These are phyloP conservation scores for Euclidia mi DNA, from an alignment of 2,888 invertebrate species.

Conservation along the genomic window DNA sequence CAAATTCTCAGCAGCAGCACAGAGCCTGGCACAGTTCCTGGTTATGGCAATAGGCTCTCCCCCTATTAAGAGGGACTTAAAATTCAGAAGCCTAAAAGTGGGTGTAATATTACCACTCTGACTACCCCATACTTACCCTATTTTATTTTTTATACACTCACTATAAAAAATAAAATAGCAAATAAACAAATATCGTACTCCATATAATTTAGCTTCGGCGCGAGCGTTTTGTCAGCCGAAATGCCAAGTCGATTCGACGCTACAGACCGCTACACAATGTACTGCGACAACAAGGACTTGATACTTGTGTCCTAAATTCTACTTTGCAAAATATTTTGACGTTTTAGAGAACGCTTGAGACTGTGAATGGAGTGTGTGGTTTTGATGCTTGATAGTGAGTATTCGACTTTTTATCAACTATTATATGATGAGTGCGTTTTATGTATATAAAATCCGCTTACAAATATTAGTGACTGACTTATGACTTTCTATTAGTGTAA, in stretches of 20 bases:
- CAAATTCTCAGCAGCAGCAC: too few relatives aligned
- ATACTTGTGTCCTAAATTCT: conserved; percentile 60
- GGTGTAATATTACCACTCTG: too few relatives aligned
- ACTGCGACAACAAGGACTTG: conserved; percentile 60
- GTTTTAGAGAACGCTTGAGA: conserved; percentile 5
- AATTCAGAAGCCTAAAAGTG: too few relatives aligned
- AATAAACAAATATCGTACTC: conserved; percentile 47
- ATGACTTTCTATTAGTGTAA: too few relatives aligned
- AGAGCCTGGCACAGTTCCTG: too few relatives aligned
- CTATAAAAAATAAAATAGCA: too few relatives aligned
- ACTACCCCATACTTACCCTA: too few relatives aligned
- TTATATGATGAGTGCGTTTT: background rate
- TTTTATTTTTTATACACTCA: too few relatives aligned
- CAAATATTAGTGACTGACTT: too few relatives aligned
- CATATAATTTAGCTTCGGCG: conserved; percentile 65
- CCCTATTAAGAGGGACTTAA: too few relatives aligned
- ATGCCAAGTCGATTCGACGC: conserved; percentile 86
- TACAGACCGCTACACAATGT: conserved; percentile 76
- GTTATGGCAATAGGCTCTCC: too few relatives aligned
- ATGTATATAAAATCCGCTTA: too few relatives aligned
- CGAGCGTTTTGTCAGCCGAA: conserved; percentile 86
- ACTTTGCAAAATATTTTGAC: conserved; percentile 20
- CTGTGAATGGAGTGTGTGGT: background rate
- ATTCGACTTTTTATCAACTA: background rate
- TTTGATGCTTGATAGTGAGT: conserved; percentile 13